Conservation (phyloP, 1,140 invertebrate species). For the Brachionus manjavacas region DNA sequence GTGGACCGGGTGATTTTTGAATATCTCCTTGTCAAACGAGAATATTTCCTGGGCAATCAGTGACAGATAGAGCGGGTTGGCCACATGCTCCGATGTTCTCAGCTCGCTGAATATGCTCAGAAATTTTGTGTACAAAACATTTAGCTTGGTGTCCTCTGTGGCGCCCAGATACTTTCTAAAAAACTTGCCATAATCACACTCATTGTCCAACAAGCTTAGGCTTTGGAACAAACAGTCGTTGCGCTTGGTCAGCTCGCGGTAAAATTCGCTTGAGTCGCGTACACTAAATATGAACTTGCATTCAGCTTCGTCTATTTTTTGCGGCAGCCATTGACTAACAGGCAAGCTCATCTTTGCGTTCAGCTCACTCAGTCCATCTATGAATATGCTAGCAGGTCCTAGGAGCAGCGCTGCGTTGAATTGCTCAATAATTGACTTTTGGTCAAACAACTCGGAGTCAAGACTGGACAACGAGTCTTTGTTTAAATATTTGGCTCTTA, state of each 20-base stretch:
- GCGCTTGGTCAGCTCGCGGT: not conserved
- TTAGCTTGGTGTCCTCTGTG: not conserved
- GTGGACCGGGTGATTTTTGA: slow-evolving; percentile 28
- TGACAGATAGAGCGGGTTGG: not conserved
- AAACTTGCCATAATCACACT: not conserved
- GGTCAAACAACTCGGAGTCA: not conserved
- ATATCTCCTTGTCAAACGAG: slow-evolving; percentile 38
- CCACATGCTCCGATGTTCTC: slow-evolving; percentile 7
- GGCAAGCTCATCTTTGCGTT: not conserved
- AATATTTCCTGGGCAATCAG: slow-evolving; percentile 22
- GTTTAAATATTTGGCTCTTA: slow-evolving; percentile 25
- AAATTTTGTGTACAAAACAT: slow-evolving; percentile 9
- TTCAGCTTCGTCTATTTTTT: not conserved
- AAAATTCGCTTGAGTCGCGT: slow-evolving; percentile 10
- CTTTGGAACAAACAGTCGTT: not conserved
- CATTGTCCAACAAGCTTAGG: not conserved
- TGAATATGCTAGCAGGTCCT: slow-evolving; percentile 5
- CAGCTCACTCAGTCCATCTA: slow-evolving; percentile 22
- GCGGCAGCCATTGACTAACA: not conserved
- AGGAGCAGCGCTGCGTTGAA: not conserved
- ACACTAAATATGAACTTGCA: slow-evolving; percentile 14
- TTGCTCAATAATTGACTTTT: slow-evolving; percentile 34
- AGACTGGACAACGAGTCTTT: not conserved
- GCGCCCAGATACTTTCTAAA: not conserved
- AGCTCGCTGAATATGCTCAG: not conserved